Evolutionary conservation across 2,888 invertebrate species (phyloP).

Genomic region (Lysandra bellargus): DNA sequence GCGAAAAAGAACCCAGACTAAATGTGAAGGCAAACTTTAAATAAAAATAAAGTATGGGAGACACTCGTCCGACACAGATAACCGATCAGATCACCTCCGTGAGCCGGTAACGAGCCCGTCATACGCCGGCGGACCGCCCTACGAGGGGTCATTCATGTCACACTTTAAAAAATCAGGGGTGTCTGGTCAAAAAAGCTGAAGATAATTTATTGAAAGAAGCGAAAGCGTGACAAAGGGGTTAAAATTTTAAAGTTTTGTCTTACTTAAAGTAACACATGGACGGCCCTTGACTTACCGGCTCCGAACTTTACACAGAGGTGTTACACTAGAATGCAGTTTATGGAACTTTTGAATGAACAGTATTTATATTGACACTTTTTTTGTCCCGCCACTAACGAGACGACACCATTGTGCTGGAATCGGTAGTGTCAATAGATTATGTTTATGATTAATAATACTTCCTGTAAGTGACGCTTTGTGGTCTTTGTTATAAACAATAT

Average conservation of each 20-base stretch:
- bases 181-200: neutral
- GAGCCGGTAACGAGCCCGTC: slow-evolving; percentile 37
- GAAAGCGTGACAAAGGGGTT: no score
- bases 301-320: slow-evolving; percentile 41
- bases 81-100: slow-evolving; percentile 53
- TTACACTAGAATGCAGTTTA: slow-evolving; percentile 54
- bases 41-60: slow-evolving; percentile 56
- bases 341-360: slow-evolving; percentile 52
- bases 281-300: slow-evolving; percentile 45
- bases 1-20: slow-evolving; percentile 58
- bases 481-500: slow-evolving; percentile 16
- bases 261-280: neutral
- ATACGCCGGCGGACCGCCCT: slow-evolving; percentile 41
- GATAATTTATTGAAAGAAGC: no score
- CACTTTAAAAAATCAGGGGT: neutral
- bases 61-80: slow-evolving; percentile 56
- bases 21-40: slow-evolving; percentile 60
- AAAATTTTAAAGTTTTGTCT: no score
- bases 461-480: slow-evolving; percentile 27
- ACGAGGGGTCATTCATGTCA: slow-evolving; percentile 21
- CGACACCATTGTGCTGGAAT: slow-evolving; percentile 63
- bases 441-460: slow-evolving; percentile 57
- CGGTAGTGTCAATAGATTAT: slow-evolving; percentile 73
- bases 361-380: slow-evolving; percentile 71
- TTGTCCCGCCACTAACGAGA: slow-evolving; percentile 68